These are phyloP conservation scores for Carabus problematicus DNA, from an alignment of 2,888 invertebrate species.

Conservation along the genomic window DNA sequence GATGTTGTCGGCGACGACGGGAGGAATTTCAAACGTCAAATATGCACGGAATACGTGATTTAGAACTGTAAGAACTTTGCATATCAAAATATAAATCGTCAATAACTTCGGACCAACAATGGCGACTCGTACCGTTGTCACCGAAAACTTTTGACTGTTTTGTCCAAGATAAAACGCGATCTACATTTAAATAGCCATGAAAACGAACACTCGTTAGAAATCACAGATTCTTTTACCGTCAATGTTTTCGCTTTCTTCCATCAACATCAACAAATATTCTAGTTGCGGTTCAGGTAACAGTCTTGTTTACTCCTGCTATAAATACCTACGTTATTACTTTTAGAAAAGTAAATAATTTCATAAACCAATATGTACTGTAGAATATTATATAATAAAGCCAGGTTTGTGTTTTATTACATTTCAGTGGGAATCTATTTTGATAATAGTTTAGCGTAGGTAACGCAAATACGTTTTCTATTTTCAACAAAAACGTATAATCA, in stretches of 20 bases:
- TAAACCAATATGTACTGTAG: no score
- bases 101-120: constrained; percentile 8
- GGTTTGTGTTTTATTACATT: no score
- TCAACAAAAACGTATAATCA: no score
- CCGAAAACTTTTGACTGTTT: constrained; percentile 14
- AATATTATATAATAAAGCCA: no score
- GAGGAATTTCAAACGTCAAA: constrained; percentile 40
- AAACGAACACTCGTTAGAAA: constrained; percentile 9
- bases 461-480: no score
- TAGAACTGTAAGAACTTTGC: constrained; percentile 33
- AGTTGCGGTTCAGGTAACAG: not conserved
- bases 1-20: constrained; percentile 28
- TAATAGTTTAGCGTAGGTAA: no score
- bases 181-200: constrained; percentile 8
- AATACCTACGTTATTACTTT: no score
- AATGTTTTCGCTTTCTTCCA: not conserved
- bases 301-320: no score
- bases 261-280: not conserved
- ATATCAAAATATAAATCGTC: constrained; percentile 40
- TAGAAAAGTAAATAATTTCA: no score
- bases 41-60: constrained; percentile 43
- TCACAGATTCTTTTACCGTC: not conserved
- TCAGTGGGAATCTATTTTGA: no score
- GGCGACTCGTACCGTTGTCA: not conserved
- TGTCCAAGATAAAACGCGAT: constrained; percentile 11